Conservation (phyloP, 2,797 vertebrate genomes). For the Hybognathus amarus region DNA sequence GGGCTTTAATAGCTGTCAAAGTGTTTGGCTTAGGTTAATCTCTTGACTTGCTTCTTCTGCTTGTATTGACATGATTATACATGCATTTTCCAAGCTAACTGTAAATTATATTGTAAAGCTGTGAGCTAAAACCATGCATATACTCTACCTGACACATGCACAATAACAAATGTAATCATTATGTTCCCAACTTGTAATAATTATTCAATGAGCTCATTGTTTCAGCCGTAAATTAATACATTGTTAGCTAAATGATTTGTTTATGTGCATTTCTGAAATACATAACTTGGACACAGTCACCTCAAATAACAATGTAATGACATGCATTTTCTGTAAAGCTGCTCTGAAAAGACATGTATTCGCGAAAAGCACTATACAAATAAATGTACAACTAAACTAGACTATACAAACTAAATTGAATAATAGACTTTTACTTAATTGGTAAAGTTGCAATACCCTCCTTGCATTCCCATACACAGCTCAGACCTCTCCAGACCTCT, state of each 20-base stretch:
- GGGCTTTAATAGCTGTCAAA: slow-evolving; percentile 68
- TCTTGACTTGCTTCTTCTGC: slow-evolving; percentile 52
- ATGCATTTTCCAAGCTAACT: slow-evolving; percentile 33
- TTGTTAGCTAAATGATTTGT: too few relatives aligned
- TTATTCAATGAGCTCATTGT: too few relatives aligned
- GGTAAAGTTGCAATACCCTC: slow-evolving; percentile 1
- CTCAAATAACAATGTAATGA: too few relatives aligned
- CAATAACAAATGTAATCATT: neutral
- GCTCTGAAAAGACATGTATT: too few relatives aligned
- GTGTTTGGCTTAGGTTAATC: slow-evolving; percentile 71
- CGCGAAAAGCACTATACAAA: too few relatives aligned
- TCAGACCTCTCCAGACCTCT: slow-evolving; percentile 15
- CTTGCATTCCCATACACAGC: slow-evolving; percentile 2
- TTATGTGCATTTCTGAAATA: too few relatives aligned
- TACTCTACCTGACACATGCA: neutral
- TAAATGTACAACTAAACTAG: too few relatives aligned
- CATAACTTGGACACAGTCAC: too few relatives aligned
- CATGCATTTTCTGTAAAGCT: too few relatives aligned
- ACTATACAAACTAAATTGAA: too few relatives aligned
- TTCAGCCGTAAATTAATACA: too few relatives aligned
- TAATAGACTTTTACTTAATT: neutral
- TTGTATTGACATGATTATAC: slow-evolving; percentile 66
- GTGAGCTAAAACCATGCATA: neutral
- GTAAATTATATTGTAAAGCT: neutral
- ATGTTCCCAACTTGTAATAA: too few relatives aligned